Conservation (phyloP, 2,113 vertebrate species). For the Steatornis caripensis region DNA sequence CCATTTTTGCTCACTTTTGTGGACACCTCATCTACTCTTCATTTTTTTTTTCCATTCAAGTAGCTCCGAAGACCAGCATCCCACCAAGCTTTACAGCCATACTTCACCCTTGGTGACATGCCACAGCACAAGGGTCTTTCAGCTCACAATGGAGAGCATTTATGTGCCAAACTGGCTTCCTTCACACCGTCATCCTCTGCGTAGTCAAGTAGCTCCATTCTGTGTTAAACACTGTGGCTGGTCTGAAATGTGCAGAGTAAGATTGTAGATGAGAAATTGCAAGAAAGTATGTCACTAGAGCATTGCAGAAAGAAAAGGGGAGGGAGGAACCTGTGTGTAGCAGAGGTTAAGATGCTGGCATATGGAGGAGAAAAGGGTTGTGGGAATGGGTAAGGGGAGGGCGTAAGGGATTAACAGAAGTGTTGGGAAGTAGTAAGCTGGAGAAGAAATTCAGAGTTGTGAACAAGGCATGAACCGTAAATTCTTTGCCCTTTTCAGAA, state of each 20-base stretch:
- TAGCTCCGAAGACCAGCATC: neutral
- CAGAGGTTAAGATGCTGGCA: neutral
- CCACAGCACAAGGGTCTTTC: neutral
- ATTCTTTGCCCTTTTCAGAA: neutral
- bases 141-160: fast-evolving
- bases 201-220: fast-evolving
- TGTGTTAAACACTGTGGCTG: neutral
- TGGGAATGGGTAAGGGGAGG: neutral
- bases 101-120: neutral
- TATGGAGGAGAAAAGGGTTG: neutral
- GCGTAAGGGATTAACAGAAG: neutral
- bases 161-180: neutral
- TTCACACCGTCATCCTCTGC: neutral
- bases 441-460: neutral
- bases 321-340: neutral
- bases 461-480: neutral
- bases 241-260: neutral
- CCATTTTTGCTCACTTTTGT: neutral
- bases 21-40: neutral
- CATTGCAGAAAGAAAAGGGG: neutral
- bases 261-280: neutral
- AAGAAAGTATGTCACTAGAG: neutral
- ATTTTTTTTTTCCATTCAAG: neutral
- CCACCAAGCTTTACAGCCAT: neutral
- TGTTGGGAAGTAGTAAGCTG: neutral